Evolutionary conservation across 2,797 vertebrate genomes (phyloP).

Genomic region (Sparidentex hasta): DNA sequence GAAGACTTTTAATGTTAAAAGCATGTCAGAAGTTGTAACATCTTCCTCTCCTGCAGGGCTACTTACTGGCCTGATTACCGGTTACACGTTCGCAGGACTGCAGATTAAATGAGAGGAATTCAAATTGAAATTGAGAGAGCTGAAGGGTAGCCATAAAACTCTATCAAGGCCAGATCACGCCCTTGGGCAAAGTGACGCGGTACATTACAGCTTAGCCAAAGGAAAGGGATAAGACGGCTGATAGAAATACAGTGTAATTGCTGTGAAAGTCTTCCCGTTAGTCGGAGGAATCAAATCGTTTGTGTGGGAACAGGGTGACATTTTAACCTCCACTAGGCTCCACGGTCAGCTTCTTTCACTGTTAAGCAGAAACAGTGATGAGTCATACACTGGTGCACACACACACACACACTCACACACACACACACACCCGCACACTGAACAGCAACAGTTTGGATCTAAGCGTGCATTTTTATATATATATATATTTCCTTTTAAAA

Average conservation of each 20-base stretch:
- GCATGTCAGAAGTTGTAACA: neutral
- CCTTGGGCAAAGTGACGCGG: conserved; percentile 69
- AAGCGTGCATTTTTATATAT: conserved; percentile 7
- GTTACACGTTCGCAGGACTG: conserved; percentile 21
- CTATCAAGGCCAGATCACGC: conserved; percentile 63
- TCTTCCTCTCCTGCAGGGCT: conserved; percentile 19
- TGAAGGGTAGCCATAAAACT: conserved; percentile 49
- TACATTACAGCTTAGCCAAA: conserved; percentile 63
- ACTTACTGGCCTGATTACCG: conserved; percentile 27
- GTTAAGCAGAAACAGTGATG: conserved; percentile 33
- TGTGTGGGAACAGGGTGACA: conserved; percentile 60
- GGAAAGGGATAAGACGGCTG: conserved; percentile 57
- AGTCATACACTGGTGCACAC: conserved; percentile 41
- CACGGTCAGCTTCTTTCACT: conserved; percentile 40
- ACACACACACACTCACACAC: conserved; percentile 9
- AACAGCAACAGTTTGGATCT: conserved; percentile 7
- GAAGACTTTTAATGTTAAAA: neutral
- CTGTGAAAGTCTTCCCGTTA: conserved; percentile 68
- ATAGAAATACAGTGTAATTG: conserved; percentile 70
- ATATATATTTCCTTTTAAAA: conserved; percentile 1
- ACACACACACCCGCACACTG: neutral
- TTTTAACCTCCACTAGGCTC: conserved; percentile 62
- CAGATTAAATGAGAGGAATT: conserved; percentile 46
- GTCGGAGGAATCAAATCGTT: conserved; percentile 66
- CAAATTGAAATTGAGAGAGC: conserved; percentile 51